Percentiles rank a stretch among this genome's conserved stretches.
Conservation (phyloP, 2,888 invertebrate species). For the Andrena praecox region DNA sequence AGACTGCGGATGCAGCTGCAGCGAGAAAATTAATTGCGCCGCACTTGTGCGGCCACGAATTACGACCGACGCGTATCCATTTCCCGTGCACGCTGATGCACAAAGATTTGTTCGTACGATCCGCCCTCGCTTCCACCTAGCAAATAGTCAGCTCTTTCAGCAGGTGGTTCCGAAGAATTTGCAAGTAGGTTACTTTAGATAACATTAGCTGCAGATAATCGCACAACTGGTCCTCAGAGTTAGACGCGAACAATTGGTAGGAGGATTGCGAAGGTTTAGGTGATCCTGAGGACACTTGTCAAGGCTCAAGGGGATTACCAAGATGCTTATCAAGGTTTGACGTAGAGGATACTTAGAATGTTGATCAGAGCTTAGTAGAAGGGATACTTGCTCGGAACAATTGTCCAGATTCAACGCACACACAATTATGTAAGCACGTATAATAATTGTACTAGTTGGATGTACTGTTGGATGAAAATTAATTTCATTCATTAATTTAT, state of each 20-base stretch:
- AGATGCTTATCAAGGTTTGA: not conserved
- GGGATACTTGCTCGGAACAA: not conserved
- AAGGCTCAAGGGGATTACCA: not conserved
- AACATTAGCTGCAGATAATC: not conserved
- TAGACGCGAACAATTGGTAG: not conserved
- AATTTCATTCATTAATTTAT: no score
- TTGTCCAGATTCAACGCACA: not conserved
- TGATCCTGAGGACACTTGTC: not conserved
- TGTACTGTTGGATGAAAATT: no score
- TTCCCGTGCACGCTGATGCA: slow-evolving; percentile 62
- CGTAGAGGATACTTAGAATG: not conserved
- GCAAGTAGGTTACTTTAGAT: not conserved
- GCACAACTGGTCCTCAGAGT: not conserved
- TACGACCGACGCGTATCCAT: slow-evolving; percentile 70
- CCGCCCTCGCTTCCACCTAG: slow-evolving; percentile 14
- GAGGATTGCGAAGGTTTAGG: not conserved
- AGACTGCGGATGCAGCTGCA: slow-evolving; percentile 70
- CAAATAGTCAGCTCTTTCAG: not conserved
- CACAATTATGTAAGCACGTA: not conserved
- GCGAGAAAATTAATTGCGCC: slow-evolving; percentile 69
- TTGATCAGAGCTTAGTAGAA: not conserved
- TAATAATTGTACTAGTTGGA: not conserved
- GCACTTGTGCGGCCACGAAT: slow-evolving; percentile 69
- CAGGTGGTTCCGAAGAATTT: not conserved
- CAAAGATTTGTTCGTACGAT: slow-evolving; percentile 58